Evolutionary conservation across 2,797 vertebrate genomes (phyloP), one percentile per base, ranked within the genome.

Genomic region (Orestias chungarensis): DNA sequence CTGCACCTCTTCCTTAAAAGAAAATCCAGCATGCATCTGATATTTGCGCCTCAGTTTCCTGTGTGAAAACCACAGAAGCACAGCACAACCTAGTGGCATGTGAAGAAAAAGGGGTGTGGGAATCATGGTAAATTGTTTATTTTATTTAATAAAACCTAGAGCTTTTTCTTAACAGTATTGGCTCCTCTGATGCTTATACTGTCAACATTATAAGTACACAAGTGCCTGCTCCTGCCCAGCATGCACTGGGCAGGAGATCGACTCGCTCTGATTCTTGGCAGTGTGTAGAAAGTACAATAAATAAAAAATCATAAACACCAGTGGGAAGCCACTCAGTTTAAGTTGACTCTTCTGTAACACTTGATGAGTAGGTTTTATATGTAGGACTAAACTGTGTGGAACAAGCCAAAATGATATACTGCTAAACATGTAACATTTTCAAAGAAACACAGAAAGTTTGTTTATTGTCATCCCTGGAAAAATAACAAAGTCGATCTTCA

Each of bases 51-150:
- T 59, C 31, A 18, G 46, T 33, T 27, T 66, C 23, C 40, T 65
- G 23, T 59, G 31, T 12, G 18, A 18, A 31, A 50, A 62, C 23
- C 68, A 75, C 85, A 83, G 89, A 78, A 79, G 66, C 91, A 92
- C 89, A 94, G 92, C 90, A 71, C 92, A 86, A 70, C 90, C 93
- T 85, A 80, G 89, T 92, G 94, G 87, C 50, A 66, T 72, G 18
- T 54, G 62, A 20, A 52, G 4, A 70, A 55, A 57, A 0, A 40
- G 29, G 27, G 2, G 57, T 6, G 18, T 44, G 18, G 20, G 20
- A 57, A 10, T 31, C 17, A 9, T 57, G 38, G 52, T 12, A 49
- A 42, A 15, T 74, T 23, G 81, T 25, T 27, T 68, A 14, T 46
- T 65, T 62, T 46, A 1, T 57, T 57, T 57, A 33, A 17, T 10